Conservation (phyloP, 2,797 vertebrate genomes). For the Poecilia velifera region DNA sequence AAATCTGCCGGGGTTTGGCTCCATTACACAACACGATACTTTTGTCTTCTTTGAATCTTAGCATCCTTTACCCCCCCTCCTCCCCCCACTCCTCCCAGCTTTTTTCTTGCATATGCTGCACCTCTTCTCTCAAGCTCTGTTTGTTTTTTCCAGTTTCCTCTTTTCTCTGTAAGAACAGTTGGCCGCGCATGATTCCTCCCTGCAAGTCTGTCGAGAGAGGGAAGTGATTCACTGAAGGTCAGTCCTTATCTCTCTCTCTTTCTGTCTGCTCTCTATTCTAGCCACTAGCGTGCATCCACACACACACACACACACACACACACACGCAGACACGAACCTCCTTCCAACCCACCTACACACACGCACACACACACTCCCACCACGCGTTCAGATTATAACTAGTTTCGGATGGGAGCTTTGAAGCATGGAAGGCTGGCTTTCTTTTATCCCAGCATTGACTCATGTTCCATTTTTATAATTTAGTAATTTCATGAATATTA, state of each 20-base stretch:
- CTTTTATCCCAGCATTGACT: constrained; percentile 68
- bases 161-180: constrained; percentile 51
- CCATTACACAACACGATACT: constrained; percentile 12
- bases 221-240: constrained; percentile 72
- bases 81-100: neutral
- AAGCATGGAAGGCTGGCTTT: constrained; percentile 52
- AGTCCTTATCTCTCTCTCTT: constrained; percentile 54
- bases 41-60: constrained; percentile 30
- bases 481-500: constrained; percentile 73
- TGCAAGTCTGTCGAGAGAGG: constrained; percentile 62
- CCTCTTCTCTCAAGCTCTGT: constrained; percentile 19
- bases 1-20: neutral
- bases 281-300: constrained; percentile 31
- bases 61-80: constrained; percentile 3
- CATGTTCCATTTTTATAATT: constrained; percentile 70
- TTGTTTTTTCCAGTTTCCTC: constrained; percentile 23
- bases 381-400: constrained; percentile 47
- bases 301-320: neutral
- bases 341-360: neutral
- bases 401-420: constrained; percentile 64
- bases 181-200: constrained; percentile 62
- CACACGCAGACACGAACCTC: neutral
- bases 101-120: constrained; percentile 9
- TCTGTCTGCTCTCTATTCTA: constrained; percentile 48
- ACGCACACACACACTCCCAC: neutral